Percentiles rank a stretch among this genome's conserved stretches.
These are phyloP conservation scores for Chydorus sphaericus DNA, from an alignment of 2,888 invertebrate species.

Conservation along the genomic window DNA sequence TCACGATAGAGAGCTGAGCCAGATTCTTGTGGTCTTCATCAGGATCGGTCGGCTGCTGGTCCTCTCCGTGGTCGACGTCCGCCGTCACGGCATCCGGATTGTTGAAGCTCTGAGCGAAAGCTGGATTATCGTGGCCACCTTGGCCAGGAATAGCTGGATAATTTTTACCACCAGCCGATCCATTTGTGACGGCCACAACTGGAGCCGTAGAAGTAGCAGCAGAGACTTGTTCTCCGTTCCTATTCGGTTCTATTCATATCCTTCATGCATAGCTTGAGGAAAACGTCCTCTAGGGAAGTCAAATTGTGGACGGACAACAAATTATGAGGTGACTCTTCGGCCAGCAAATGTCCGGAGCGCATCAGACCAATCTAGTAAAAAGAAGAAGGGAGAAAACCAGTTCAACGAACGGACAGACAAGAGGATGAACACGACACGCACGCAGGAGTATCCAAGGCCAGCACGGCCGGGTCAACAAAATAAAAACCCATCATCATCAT, in stretches of 20 bases:
- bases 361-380: constrained; percentile 72
- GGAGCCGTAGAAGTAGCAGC: background rate
- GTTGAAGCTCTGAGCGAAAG: background rate
- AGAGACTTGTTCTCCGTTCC: constrained; percentile 5
- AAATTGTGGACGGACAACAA: constrained; percentile 71
- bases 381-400: background rate
- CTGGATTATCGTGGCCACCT: background rate
- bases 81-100: background rate
- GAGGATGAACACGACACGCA: no score
- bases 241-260: constrained; percentile 22
- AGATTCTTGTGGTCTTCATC: background rate
- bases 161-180: background rate
- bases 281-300: constrained; percentile 76
- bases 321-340: constrained; percentile 70
- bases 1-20: constrained; percentile 6
- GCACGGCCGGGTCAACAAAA: no score
- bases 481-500: no score
- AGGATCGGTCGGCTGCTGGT: background rate
- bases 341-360: constrained; percentile 77
- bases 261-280: constrained; percentile 53
- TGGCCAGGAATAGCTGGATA: background rate
- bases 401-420: background rate
- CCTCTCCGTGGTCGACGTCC: background rate
- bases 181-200: background rate
- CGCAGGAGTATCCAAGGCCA: no score